Base-by-base conservation (phyloP, 2,888 invertebrate genomes). In the Tipula lateralis region DNA sequence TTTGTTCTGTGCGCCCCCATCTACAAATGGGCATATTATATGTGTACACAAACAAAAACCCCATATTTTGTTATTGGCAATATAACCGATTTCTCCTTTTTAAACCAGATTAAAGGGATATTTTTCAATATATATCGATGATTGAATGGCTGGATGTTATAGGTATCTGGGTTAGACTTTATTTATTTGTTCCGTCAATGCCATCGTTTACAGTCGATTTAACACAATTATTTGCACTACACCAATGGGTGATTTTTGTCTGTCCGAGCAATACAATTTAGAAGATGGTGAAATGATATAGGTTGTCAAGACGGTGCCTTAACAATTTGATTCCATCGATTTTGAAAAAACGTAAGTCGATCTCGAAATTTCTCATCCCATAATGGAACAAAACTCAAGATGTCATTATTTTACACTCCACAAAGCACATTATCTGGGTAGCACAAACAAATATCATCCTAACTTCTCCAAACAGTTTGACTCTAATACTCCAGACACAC, bases 21-120 rank as follows among this genome's bases (percentile, higher is more conserved):
- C 12, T 66, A 66, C 66, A 66, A 66, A 66, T 66, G 1, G 66
- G 66, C 24, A 66, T 66, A 66, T 66, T 66, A 50, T 19, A 13
- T 4, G n/a, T n/a, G 12, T 5, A 66, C 66, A 19, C 2, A n/a
- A n/a, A 44, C 19, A 66, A 66, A 66, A 66, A n/a, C n/a, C n/a
- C n/a, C n/a, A n/a, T 1, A 66, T 66, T 50, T n/a, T 24, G 66
- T 24, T n/a, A n/a, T 66, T 66, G 12, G 9, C 66, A 24, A 66
- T 24, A n/a, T n/a, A 66, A 24, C 66, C 19, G 2, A 66, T 24
- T 66, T 66, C 9, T 24, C 66, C 24, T 66, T 66, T 66, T 66
- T 66, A 66, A 66, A 66, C 24, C 19, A 66, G 66, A 66, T 66
- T 66, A 66, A 66, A 66, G 66, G 66, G 66, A 66, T 66, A 66